Percentiles rank a stretch among this genome's conserved stretches.
These are phyloP conservation scores for Drosophila paulistorum DNA, from an alignment of 1,140 invertebrate species.

Conservation along the genomic window DNA sequence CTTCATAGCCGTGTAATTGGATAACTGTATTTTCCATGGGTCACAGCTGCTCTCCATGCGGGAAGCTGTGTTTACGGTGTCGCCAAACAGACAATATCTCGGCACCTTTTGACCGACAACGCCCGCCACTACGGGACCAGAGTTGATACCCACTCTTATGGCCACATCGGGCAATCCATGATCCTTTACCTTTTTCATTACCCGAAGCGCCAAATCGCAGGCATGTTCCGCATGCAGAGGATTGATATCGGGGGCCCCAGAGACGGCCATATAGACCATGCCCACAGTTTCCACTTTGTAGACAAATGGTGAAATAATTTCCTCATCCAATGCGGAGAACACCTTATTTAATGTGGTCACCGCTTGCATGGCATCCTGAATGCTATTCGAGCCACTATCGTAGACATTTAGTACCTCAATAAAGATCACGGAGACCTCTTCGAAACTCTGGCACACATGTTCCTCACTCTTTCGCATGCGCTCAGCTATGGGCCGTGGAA, in stretches of 20 bases:
- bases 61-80: conserved; percentile 94
- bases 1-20: conserved; percentile 77
- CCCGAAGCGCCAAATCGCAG: conserved; percentile 89
- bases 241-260: conserved; percentile 91
- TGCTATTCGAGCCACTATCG: conserved; percentile 75
- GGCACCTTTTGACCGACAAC: conserved; percentile 91
- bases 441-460: conserved; percentile 88
- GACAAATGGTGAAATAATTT: conserved; percentile 75
- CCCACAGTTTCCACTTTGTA: conserved; percentile 93
- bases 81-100: conserved; percentile 92
- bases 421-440: conserved; percentile 84
- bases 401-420: conserved; percentile 83
- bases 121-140: conserved; percentile 90
- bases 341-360: conserved; percentile 93
- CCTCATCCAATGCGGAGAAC: conserved; percentile 90
- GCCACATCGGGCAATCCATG: conserved; percentile 85
- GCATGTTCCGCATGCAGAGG: conserved; percentile 91
- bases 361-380: conserved; percentile 91
- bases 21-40: conserved; percentile 82
- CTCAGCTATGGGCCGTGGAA: conserved; percentile 89
- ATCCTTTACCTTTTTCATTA: conserved; percentile 86
- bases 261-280: conserved; percentile 93
- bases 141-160: conserved; percentile 89
- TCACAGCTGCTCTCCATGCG: conserved; percentile 87
- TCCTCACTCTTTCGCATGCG: conserved; percentile 87